These are phyloP conservation scores for Eulemur macaco DNA, from an alignment of 2,113 vertebrate genomes.

Conservation along the genomic window DNA sequence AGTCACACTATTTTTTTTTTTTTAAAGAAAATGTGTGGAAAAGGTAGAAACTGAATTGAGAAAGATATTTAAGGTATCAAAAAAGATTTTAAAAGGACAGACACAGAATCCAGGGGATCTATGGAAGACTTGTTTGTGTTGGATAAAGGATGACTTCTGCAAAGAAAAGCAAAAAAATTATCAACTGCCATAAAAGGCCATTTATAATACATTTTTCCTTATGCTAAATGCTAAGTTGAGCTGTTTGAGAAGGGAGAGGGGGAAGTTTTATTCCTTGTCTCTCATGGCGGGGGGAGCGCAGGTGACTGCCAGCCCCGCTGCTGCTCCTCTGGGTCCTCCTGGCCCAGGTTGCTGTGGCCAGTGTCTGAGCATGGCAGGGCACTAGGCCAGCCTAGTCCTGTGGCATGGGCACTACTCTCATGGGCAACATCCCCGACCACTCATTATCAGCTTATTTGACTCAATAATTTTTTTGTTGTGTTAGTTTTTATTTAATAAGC, in stretches of 20 bases:
- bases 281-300: fast-evolving
- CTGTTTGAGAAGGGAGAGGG: background rate
- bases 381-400: background rate
- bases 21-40: background rate
- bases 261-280: too few species aligned
- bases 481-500: too few species aligned
- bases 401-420: too few species aligned
- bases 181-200: background rate
- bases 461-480: too few species aligned
- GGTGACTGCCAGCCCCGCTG: background rate
- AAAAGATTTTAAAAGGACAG: background rate
- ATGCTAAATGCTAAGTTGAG: background rate
- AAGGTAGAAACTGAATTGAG: background rate
- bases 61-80: background rate
- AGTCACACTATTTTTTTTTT: background rate
- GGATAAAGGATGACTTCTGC: background rate
- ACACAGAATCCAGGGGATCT: background rate
- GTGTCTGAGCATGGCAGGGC: background rate
- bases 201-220: background rate
- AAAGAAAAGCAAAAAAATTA: background rate
- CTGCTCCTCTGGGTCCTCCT: too few species aligned
- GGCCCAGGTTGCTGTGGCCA: background rate
- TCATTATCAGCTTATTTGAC: background rate
- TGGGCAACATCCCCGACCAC: background rate
- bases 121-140: background rate